Conservation (phyloP, 2,113 vertebrate species). For the Varanus komodoensis region DNA sequence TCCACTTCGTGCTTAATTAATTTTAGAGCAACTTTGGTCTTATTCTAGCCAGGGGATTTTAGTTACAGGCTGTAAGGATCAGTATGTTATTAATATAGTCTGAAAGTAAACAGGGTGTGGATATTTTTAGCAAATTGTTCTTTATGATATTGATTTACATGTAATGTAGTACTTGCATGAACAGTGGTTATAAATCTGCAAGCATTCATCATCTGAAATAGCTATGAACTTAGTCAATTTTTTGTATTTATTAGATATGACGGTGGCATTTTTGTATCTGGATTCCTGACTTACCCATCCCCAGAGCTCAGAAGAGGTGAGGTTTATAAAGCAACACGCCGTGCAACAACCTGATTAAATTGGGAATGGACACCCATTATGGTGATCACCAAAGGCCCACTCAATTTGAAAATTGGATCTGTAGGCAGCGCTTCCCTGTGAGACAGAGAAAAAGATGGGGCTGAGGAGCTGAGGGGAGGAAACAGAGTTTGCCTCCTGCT, state of each 20-base stretch:
- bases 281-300: background rate
- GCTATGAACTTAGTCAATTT: conserved; percentile 57
- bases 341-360: conserved; percentile 6
- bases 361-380: too few species aligned
- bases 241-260: conserved; percentile 26
- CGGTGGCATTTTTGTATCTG: conserved; percentile 24
- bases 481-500: too few species aligned
- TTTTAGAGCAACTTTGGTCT: background rate
- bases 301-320: background rate
- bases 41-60: conserved; percentile 32
- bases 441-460: too few species aligned
- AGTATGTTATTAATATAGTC: conserved; percentile 36
- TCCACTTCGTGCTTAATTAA: conserved; percentile 26
- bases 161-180: conserved; percentile 54
- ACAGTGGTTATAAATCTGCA: conserved; percentile 61
- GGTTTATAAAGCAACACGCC: background rate
- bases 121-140: conserved; percentile 72
- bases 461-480: too few species aligned
- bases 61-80: conserved; percentile 37
- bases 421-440: too few species aligned
- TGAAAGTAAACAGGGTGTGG: conserved; percentile 55
- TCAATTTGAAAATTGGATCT: background rate
- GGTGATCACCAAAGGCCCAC: background rate
- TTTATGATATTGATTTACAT: conserved; percentile 70
- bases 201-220: conserved; percentile 52